phyloP scores from a whole-genome alignment of 2,113 vertebrate species.

The Odocoileus virginianus region DNA sequence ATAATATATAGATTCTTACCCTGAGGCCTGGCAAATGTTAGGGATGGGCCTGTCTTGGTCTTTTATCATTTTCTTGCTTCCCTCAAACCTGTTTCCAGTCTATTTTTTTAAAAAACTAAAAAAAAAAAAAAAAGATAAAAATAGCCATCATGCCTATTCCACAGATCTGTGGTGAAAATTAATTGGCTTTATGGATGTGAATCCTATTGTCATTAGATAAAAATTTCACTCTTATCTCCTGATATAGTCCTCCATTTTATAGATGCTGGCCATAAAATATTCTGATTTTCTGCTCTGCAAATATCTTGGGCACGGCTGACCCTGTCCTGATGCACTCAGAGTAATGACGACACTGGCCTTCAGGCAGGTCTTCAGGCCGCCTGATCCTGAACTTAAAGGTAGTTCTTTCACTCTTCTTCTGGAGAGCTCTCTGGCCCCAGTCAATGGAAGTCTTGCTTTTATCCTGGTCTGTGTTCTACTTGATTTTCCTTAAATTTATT shows the following conservation, averaged over 20 bases:
- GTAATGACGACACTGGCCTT: neutral
- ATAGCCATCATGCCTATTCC: neutral
- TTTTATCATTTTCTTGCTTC: neutral
- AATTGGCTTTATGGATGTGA: neutral
- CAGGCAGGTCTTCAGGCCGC: neutral
- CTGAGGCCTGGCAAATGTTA: neutral
- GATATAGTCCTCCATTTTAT: neutral
- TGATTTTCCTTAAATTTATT: constrained; percentile 27
- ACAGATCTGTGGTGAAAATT: neutral
- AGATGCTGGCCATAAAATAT: neutral
- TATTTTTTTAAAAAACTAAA: neutral
- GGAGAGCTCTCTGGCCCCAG: neutral
- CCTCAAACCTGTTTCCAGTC: neutral
- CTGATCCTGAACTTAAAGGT: neutral
- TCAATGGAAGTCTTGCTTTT: neutral
- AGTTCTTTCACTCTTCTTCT: neutral
- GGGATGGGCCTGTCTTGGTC: neutral
- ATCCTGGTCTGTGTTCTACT: neutral
- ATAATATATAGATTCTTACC: neutral
- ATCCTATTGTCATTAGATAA: neutral
- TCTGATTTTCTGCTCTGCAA: neutral
- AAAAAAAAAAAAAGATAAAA: neutral
- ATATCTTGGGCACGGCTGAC: neutral
- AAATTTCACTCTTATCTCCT: neutral
- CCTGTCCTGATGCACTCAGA: neutral